Evolutionary conservation across 1,140 invertebrate species (phyloP), one percentile per base, ranked within the genome.

Genomic region (Xylocopa sonorina): DNA sequence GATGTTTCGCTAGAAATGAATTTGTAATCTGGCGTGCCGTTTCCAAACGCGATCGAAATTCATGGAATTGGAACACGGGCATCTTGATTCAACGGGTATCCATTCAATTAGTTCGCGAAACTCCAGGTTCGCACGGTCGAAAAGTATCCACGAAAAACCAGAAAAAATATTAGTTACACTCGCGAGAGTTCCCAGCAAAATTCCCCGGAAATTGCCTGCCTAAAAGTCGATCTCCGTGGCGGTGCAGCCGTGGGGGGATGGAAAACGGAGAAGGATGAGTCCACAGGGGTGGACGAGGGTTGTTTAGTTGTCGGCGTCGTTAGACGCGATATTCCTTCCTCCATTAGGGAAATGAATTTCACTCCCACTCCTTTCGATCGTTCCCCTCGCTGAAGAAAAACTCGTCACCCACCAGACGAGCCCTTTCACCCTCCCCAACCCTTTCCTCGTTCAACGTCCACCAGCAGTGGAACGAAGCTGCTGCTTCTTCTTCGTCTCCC

Each of bases 261-360:
- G 29, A 0, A 29, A 24, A 21, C 51, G 58, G 18, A 12, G 51
- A 63, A 32, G 50, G 29, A 21, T 9, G 50, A 69, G 43, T 16
- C n/a, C 38, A 12, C 27, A 21, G 51, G 55, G 64, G 63, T 66
- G 78, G 62, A 57, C 34, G 73, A 46, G 58, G 72, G 64, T 85
- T 88, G 82, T 88, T 88, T 87, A 87, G 84, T 86, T 73, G 76
- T 50, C 76, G 64, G 79, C 73, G 78, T 82, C 77, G 81, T 84
- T 82, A 75, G 78, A 83, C 64, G 85, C 67, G 81, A 84, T 88
- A 86, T 80, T 86, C 68, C 80, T 86, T 79, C 82, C 84, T 88
- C 86, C 87, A 88, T 88, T 88, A 88, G 83, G 84, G 86, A 86
- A 88, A 88, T 88, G 87, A 88, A 88, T 88, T 88, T 81, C 84